Evolutionary conservation across 53 echinoderm and acorn worm species (phyloP).

Genomic region (Crossaster papposus): DNA sequence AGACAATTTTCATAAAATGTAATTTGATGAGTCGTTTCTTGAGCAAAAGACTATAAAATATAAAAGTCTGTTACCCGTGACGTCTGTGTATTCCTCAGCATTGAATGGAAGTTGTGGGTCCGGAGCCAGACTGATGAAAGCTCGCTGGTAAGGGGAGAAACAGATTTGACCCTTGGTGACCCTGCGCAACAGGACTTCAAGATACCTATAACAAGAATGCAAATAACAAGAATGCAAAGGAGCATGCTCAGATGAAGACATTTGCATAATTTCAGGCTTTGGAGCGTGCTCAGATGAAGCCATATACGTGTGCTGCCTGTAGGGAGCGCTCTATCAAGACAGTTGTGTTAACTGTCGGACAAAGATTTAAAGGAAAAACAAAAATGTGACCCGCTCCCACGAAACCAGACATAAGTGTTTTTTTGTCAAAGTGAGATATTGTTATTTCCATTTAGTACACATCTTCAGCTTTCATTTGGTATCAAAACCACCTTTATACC

Average conservation of each 20-base stretch:
- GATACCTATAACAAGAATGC: constrained; percentile 54
- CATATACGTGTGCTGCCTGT: no score
- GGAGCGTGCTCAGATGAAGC: not conserved
- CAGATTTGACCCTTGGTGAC: constrained; percentile 83
- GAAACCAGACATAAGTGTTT: no score
- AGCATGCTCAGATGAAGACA: not conserved
- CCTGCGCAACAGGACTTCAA: constrained; percentile 69
- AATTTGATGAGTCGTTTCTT: no score
- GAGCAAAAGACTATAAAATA: not conserved
- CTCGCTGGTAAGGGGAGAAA: constrained; percentile 83
- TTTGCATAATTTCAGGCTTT: no score
- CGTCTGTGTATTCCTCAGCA: constrained; percentile 89
- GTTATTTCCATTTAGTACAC: no score
- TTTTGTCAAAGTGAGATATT: no score
- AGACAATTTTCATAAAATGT: no score
- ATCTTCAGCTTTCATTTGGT: no score
- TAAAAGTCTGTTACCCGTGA: constrained; percentile 60
- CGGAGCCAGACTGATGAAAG: constrained; percentile 79
- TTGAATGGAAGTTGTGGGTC: constrained; percentile 83
- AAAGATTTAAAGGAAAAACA: not conserved
- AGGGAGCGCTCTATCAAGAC: no score
- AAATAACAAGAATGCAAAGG: not conserved
- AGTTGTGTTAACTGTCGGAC: no score
- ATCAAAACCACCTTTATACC: no score
- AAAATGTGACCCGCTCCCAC: not conserved